These are phyloP conservation scores for Blastobasis adustella DNA, from an alignment of 2,888 invertebrate genomes.

Conservation along the genomic window DNA sequence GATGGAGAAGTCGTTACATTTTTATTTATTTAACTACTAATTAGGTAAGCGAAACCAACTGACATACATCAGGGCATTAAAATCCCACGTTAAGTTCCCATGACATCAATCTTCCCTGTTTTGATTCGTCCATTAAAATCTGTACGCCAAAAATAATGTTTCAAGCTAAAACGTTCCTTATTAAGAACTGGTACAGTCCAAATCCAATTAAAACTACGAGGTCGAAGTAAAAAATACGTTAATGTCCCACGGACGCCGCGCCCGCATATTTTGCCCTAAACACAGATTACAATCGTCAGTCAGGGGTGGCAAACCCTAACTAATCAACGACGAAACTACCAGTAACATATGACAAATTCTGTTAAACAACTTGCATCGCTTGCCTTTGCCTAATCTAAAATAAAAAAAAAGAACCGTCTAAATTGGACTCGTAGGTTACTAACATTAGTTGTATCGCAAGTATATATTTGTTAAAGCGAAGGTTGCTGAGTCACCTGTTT, in stretches of 20 bases:
- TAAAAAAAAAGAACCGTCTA: no score
- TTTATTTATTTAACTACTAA: no score
- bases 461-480: no score
- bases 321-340: conserved; percentile 29
- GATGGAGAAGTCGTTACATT: no score
- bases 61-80: conserved; percentile 14
- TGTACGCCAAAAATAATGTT: conserved; percentile 42
- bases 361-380: conserved; percentile 16
- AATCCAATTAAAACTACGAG: conserved; percentile 12
- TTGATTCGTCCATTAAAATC: conserved; percentile 57
- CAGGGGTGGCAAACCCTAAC: conserved; percentile 44
- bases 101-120: conserved; percentile 60
- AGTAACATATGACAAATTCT: conserved; percentile 33
- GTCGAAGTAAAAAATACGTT: conserved; percentile 30
- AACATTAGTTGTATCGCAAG: no score
- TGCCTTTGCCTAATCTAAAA: background rate
- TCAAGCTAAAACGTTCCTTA: conserved; percentile 17
- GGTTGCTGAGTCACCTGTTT: no score
- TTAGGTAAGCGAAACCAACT: no score
- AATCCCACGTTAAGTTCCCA: conserved; percentile 56
- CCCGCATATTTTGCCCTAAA: conserved; percentile 60
- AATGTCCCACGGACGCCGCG: conserved; percentile 28
- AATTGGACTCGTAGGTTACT: no score
- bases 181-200: rapidly evolving
- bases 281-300: conserved; percentile 38